phyloP scores from a whole-genome alignment of 2,113 vertebrate genomes.

The Tragelaphus scriptus region DNA sequence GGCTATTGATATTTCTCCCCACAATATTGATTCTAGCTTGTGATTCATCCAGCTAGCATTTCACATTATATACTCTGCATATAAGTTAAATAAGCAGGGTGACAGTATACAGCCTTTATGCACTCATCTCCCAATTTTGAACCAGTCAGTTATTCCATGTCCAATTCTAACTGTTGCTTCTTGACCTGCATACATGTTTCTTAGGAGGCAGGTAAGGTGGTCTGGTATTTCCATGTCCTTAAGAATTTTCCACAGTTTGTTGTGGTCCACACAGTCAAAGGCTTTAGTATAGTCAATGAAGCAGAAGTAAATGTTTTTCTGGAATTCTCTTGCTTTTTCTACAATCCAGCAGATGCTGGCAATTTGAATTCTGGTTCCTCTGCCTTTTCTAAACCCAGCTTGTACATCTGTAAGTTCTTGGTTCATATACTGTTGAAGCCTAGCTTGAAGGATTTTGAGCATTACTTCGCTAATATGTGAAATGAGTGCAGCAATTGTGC shows the following conservation, averaged over 20 bases:
- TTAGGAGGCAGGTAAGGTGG: not conserved
- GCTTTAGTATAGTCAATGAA: not conserved
- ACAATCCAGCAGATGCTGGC: not conserved
- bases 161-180: not conserved
- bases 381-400: not conserved
- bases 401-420: accelerated
- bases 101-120: not conserved
- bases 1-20: not conserved
- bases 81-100: not conserved
- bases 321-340: not conserved
- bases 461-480: not conserved
- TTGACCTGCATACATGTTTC: not conserved
- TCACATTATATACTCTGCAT: not conserved
- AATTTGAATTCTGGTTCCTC: not conserved
- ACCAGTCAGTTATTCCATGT: not conserved
- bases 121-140: not conserved
- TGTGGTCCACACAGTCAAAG: not conserved
- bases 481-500: not conserved
- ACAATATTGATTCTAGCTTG: not conserved
- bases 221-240: not conserved
- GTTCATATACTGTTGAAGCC: not conserved
- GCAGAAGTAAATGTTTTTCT: not conserved
- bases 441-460: not conserved
- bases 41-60: not conserved
- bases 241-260: not conserved